Percentiles rank a stretch among this genome's conserved stretches.
phyloP scores from a whole-genome alignment of 2,888 invertebrate genomes.

The Agriopis leucophaearia region DNA sequence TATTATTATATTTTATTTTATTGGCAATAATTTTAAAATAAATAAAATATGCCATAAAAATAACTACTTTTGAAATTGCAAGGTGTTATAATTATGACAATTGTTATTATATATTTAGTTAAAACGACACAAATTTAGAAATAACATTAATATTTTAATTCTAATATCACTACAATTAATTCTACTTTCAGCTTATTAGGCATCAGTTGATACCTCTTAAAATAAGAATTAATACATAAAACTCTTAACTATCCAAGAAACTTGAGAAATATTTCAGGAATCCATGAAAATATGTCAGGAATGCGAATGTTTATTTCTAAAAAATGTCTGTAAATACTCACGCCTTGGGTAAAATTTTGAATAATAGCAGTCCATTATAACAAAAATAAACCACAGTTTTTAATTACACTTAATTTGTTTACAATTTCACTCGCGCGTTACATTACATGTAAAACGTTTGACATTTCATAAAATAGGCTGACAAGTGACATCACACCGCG shows the following conservation, averaged over 20 bases:
- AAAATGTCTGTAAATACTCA: slow-evolving; percentile 78
- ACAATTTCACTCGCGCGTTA: slow-evolving; percentile 82
- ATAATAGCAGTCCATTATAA: slow-evolving; percentile 84
- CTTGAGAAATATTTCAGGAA: slow-evolving; percentile 58
- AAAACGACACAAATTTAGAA: no score
- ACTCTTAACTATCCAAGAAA: slow-evolving; percentile 16
- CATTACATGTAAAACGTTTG: slow-evolving; percentile 81
- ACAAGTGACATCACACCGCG: slow-evolving; percentile 85
- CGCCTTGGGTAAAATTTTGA: slow-evolving; percentile 85
- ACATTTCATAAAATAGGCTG: slow-evolving; percentile 85
- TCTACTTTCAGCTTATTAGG: not conserved
- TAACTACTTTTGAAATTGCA: no score
- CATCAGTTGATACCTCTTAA: not conserved
- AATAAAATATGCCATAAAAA: no score
- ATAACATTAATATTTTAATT: not conserved
- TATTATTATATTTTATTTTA: no score
- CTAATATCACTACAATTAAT: not conserved
- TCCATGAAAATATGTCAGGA: slow-evolving; percentile 73
- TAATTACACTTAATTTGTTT: slow-evolving; percentile 83
- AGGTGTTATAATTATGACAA: no score
- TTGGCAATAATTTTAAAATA: no score
- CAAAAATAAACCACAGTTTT: slow-evolving; percentile 75
- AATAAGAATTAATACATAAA: not conserved
- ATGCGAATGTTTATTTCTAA: slow-evolving; percentile 81
- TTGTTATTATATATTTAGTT: no score